phyloP scores from a whole-genome alignment of 1,140 invertebrate species.

The Drosophila pandora region DNA sequence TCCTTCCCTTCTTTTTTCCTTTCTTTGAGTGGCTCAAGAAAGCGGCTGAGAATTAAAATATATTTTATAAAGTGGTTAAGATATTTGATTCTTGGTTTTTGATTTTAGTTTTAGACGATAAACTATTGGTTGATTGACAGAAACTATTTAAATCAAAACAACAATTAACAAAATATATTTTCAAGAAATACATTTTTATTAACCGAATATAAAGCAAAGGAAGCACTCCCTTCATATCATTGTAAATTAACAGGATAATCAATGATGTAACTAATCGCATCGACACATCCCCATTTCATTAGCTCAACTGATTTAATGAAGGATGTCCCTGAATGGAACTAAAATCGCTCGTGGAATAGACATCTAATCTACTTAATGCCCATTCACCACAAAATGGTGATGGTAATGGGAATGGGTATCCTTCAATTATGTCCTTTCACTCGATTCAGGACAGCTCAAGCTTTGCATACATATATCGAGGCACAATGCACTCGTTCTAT shows the following conservation, averaged over 20 bases:
- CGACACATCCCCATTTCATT: conserved; percentile 1
- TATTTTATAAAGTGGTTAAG: neutral
- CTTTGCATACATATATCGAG: neutral
- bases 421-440: conserved; percentile 16
- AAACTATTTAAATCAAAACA: no score
- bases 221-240: neutral
- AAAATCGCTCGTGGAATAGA: neutral
- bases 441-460: conserved; percentile 2
- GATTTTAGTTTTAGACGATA: neutral
- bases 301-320: neutral
- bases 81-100: neutral
- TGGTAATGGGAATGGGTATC: neutral
- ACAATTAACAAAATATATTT: no score
- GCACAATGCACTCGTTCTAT: neutral
- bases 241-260: neutral
- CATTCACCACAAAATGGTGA: conserved; percentile 2
- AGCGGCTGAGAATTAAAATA: neutral
- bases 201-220: no score
- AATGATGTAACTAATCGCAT: conserved; percentile 1
- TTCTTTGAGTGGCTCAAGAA: neutral
- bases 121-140: no score
- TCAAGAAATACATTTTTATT: no score
- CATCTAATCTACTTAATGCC: conserved; percentile 4
- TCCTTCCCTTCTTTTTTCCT: neutral
- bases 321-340: neutral